Evolutionary conservation across 1,140 invertebrate genomes (phyloP).

Genomic region (Drosophila pandora): DNA sequence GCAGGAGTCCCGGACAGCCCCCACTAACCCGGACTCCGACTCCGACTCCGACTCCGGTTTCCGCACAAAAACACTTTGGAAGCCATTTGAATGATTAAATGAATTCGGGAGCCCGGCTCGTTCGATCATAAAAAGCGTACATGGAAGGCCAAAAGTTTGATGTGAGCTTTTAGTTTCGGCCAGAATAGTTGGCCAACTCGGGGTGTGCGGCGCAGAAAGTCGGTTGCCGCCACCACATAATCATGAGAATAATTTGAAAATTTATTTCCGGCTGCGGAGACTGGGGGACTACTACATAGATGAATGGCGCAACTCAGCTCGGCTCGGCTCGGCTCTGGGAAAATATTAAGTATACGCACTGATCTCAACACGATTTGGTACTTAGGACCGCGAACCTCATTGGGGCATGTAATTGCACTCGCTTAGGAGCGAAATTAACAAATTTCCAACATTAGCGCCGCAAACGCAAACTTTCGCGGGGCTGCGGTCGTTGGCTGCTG

Average conservation of each 20-base stretch:
- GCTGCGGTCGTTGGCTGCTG: neutral
- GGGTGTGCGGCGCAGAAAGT: slow-evolving; percentile 10
- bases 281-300: neutral
- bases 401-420: slow-evolving; percentile 53
- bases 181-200: slow-evolving; percentile 10
- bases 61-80: slow-evolving; percentile 1
- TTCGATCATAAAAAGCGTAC: neutral
- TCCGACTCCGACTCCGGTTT: slow-evolving; percentile 11
- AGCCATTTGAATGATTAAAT: slow-evolving; percentile 35
- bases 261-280: slow-evolving; percentile 14
- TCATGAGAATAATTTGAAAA: slow-evolving; percentile 25
- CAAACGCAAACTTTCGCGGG: slow-evolving; percentile 30
- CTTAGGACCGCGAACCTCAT: slow-evolving; percentile 37
- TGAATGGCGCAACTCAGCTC: neutral
- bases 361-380: slow-evolving; percentile 40
- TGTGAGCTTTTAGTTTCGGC: slow-evolving; percentile 31
- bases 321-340: neutral
- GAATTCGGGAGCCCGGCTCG: slow-evolving; percentile 11
- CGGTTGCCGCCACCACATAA: slow-evolving; percentile 18
- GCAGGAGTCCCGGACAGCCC: too few species aligned
- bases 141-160: slow-evolving; percentile 12
- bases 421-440: slow-evolving; percentile 43
- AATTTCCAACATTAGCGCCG: slow-evolving; percentile 48
- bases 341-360: slow-evolving; percentile 23
- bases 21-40: neutral